These are phyloP conservation scores for Psammodynastes pulverulentus DNA, from an alignment of 2,113 vertebrate genomes.

Conservation along the genomic window DNA sequence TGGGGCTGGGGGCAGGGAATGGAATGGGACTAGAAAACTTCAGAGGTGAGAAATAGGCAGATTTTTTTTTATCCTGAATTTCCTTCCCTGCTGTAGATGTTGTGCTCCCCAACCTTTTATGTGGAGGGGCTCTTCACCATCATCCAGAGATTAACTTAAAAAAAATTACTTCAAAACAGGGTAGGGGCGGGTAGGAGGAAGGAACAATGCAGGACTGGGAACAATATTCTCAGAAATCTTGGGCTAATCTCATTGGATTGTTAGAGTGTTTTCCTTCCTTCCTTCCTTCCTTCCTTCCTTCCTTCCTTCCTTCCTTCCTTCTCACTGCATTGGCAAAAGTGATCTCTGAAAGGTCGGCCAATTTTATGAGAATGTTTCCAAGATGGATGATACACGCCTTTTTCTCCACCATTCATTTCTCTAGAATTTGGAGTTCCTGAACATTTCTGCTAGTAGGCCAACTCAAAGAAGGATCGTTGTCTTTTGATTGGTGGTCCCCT, in stretches of 20 bases:
- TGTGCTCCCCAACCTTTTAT: not conserved
- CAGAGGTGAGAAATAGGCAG: not conserved
- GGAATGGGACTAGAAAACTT: not conserved
- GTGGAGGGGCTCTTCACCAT: not conserved
- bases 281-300: too few species aligned
- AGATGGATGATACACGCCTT: not conserved
- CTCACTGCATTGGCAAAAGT: not conserved
- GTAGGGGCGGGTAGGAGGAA: not conserved
- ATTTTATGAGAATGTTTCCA: not conserved
- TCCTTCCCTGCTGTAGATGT: not conserved
- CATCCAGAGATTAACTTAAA: not conserved
- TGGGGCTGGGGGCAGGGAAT: not conserved
- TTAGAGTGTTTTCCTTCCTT: not conserved
- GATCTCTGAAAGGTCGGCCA: not conserved
- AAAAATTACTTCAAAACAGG: not conserved
- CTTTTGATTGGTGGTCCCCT: not conserved
- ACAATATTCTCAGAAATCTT: not conserved
- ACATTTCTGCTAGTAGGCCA: not conserved
- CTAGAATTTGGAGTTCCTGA: not conserved
- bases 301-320: not conserved
- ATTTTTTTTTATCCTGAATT: not conserved
- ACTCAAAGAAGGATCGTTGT: not conserved
- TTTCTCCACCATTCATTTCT: not conserved
- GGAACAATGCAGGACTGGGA: not conserved
- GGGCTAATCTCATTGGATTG: not conserved